These are phyloP conservation scores for Lytechinus variegatus DNA, from an alignment of 35 echinoderm and acorn worm genomes.

Conservation along the genomic window DNA sequence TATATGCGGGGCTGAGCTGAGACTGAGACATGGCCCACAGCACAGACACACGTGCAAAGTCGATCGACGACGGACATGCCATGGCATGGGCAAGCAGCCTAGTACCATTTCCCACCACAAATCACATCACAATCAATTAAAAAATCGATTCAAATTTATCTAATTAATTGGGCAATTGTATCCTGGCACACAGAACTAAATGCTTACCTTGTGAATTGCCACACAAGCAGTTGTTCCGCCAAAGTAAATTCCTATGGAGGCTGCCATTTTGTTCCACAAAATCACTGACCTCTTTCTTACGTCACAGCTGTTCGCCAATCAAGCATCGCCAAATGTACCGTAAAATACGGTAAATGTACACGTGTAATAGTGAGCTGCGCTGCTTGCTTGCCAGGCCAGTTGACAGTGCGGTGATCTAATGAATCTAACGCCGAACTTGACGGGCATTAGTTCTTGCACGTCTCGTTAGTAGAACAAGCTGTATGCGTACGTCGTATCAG, in stretches of 20 bases:
- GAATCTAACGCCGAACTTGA: not conserved
- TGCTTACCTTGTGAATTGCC: conserved; percentile 65
- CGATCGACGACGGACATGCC: not conserved
- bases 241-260: conserved; percentile 89
- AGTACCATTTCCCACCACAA: not conserved
- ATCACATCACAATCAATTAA: not conserved
- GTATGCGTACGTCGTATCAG: no score
- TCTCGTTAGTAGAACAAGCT: no score
- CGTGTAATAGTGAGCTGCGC: conserved; percentile 25
- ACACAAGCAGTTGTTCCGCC: conserved; percentile 83
- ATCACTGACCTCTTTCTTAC: conserved; percentile 50
- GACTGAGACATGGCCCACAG: no score
- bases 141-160: not conserved
- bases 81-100: not conserved
- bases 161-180: not conserved
- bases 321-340: conserved; percentile 74
- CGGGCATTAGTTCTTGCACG: not conserved
- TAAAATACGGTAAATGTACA: conserved; percentile 53
- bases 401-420: no score
- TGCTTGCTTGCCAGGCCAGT: no score
- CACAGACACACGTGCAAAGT: not conserved
- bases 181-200: not conserved
- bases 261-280: conserved; percentile 74
- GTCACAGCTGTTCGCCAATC: conserved; percentile 72
- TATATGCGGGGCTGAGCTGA: not conserved